These are phyloP conservation scores for Ericerus pela DNA, from an alignment of 1,140 invertebrate genomes.

Conservation along the genomic window DNA sequence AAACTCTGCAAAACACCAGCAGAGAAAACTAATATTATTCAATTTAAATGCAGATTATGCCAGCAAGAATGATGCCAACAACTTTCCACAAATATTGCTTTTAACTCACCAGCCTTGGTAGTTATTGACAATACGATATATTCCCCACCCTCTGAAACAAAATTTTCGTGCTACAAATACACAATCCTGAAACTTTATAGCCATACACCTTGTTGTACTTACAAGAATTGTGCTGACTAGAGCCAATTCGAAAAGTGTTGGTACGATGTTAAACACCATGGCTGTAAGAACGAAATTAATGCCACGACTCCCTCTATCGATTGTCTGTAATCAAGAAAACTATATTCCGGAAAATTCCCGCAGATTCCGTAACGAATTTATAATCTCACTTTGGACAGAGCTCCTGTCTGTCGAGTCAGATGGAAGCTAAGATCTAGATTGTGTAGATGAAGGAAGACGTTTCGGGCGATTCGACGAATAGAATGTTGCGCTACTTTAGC, in stretches of 20 bases:
- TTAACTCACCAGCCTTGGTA: too few species aligned
- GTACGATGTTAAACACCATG: constrained; percentile 94
- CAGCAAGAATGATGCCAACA: too few species aligned
- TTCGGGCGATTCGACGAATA: constrained; percentile 82
- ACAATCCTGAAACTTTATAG: too few species aligned
- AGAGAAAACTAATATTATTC: too few species aligned
- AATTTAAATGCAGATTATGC: too few species aligned
- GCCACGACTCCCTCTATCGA: constrained; percentile 78
- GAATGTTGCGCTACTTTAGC: constrained; percentile 96
- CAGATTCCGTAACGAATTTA: neutral
- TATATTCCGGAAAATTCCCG: constrained; percentile 2
- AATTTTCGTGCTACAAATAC: too few species aligned
- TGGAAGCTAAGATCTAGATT: constrained; percentile 91
- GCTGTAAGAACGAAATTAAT: constrained; percentile 95
- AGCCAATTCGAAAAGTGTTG: constrained; percentile 85
- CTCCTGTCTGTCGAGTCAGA: constrained; percentile 83
- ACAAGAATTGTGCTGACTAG: constrained; percentile 84
- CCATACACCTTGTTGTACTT: too few species aligned
- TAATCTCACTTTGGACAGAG: constrained; percentile 50
- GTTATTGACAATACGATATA: too few species aligned
- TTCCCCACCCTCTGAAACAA: too few species aligned
- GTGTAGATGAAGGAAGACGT: constrained; percentile 95
- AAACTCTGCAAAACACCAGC: too few species aligned
- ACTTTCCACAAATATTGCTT: too few species aligned
- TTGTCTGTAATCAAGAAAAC: constrained; percentile 53